phyloP scores from a whole-genome alignment of 2,797 vertebrate species.

The Rhinogobio ventralis region DNA sequence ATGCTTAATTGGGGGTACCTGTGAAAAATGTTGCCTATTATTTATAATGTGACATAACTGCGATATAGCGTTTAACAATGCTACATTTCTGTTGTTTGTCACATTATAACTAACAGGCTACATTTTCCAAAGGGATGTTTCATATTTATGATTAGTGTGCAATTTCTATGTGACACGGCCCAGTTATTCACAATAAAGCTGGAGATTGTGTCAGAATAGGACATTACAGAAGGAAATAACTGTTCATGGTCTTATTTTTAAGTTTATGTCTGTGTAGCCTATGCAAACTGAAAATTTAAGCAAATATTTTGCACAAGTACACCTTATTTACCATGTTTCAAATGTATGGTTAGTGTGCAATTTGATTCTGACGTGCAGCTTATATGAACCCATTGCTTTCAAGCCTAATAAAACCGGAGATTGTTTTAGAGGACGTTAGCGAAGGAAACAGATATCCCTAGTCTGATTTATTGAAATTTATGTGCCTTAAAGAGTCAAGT shows the following conservation, averaged over 20 bases:
- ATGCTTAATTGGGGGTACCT: neutral
- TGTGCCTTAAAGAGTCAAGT: neutral
- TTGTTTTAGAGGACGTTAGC: slow-evolving; percentile 18
- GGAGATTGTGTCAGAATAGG: too few species aligned
- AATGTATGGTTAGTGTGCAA: neutral
- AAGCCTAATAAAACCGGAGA: neutral
- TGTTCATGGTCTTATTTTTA: too few species aligned
- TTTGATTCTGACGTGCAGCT: neutral
- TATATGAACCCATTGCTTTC: neutral
- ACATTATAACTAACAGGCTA: slow-evolving; percentile 32
- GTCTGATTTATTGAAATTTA: slow-evolving; percentile 13
- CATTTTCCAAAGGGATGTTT: neutral
- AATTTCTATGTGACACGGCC: neutral
- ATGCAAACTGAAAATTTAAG: too few species aligned
- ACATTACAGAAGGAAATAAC: too few species aligned
- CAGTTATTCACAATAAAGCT: too few species aligned
- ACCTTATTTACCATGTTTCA: neutral
- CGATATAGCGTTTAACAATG: neutral
- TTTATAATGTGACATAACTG: slow-evolving; percentile 1
- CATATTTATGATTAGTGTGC: neutral
- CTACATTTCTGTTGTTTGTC: neutral
- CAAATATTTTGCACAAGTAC: neutral
- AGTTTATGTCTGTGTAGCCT: too few species aligned
- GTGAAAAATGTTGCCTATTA: slow-evolving; percentile 6
- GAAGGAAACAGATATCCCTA: neutral